phyloP scores from a whole-genome alignment of 2,888 invertebrate genomes.

The Aphidius colemani region DNA sequence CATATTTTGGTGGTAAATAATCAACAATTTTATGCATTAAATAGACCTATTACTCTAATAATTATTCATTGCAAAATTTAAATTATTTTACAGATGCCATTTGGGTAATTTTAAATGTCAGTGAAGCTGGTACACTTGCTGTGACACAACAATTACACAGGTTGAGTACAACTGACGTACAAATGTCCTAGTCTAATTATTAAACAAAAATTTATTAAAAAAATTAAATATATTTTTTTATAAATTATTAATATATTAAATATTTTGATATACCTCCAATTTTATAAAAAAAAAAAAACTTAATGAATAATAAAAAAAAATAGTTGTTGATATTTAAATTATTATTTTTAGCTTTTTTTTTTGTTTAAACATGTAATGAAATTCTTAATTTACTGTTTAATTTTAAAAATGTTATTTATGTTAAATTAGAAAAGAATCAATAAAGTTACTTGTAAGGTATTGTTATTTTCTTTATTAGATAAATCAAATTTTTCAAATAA shows the following conservation, averaged over 20 bases:
- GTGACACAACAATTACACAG: slow-evolving; percentile 78
- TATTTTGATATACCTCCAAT: not conserved
- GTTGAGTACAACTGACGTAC: slow-evolving; percentile 61
- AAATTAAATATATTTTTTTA: not conserved
- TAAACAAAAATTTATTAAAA: not conserved
- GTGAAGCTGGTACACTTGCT: slow-evolving; percentile 78
- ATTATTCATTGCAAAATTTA: slow-evolving; percentile 8
- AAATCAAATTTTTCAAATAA: too few relatives aligned
- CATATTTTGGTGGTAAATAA: slow-evolving; percentile 91
- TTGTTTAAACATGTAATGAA: too few relatives aligned
- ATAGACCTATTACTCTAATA: too few relatives aligned
- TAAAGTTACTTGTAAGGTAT: not conserved
- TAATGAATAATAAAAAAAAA: not conserved
- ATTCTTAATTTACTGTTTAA: too few relatives aligned
- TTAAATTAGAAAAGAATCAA: not conserved
- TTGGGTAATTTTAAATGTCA: slow-evolving; percentile 81
- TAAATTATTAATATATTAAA: not conserved
- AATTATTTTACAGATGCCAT: slow-evolving; percentile 68
- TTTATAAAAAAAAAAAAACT: not conserved
- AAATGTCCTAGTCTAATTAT: slow-evolving; percentile 55
- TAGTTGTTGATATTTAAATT: too few relatives aligned
- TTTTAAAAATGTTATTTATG: not conserved
- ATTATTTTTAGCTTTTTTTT: too few relatives aligned
- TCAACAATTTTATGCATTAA: too few relatives aligned
- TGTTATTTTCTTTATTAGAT: too few relatives aligned